phyloP scores from a whole-genome alignment of 2,113 vertebrate genomes.

The Poicephalus gulielmi region DNA sequence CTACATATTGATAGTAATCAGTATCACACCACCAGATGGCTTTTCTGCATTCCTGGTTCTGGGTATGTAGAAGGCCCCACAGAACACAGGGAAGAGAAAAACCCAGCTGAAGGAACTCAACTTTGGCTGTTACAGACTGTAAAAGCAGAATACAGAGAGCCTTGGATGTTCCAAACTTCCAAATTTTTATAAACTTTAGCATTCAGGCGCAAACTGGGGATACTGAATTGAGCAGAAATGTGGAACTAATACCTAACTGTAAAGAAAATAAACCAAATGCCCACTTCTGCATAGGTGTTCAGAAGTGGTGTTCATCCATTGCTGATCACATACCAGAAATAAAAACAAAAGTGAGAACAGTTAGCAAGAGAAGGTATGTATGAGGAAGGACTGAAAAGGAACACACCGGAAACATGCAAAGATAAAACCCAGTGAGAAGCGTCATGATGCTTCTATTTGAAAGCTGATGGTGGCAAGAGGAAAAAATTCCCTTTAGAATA shows the following conservation, averaged over 20 bases:
- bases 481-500: background rate
- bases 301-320: background rate
- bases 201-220: background rate
- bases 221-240: background rate
- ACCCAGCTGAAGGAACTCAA: background rate
- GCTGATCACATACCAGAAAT: background rate
- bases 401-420: background rate
- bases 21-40: background rate
- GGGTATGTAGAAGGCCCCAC: background rate
- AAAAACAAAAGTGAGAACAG: background rate
- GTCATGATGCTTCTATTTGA: background rate
- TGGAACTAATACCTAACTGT: background rate
- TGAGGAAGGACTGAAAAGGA: background rate
- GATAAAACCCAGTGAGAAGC: background rate
- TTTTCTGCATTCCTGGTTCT: background rate
- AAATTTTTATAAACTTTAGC: no score
- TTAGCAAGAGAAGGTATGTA: fast-evolving
- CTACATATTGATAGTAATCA: fast-evolving
- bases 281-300: background rate
- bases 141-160: fast-evolving
- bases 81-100: background rate
- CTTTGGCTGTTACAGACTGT: fast-evolving
- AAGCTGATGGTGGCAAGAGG: background rate
- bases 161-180: background rate
- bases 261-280: background rate